These are phyloP conservation scores for Aphelocoma coerulescens DNA, from an alignment of 2,113 vertebrate genomes.

Conservation along the genomic window DNA sequence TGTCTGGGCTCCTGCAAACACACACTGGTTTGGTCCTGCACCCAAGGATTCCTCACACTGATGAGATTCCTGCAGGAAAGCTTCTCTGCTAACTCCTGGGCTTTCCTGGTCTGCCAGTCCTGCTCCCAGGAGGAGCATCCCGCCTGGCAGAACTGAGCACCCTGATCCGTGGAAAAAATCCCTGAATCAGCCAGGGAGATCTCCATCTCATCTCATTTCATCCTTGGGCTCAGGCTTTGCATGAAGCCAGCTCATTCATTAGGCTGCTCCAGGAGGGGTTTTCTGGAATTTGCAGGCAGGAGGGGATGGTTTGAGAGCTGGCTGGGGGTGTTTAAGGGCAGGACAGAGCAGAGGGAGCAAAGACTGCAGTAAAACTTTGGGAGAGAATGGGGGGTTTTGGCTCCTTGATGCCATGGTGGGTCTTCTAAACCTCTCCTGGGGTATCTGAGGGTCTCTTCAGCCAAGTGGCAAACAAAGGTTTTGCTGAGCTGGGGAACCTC, in stretches of 20 bases:
- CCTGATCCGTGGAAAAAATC: not conserved
- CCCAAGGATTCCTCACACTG: not conserved
- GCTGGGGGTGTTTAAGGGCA: not conserved
- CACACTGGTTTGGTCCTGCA: not conserved
- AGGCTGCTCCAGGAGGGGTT: not conserved
- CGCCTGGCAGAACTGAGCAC: not conserved
- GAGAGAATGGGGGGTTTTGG: accelerated
- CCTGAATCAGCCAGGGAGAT: not conserved
- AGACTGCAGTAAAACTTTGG: accelerated
- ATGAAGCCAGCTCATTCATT: not conserved
- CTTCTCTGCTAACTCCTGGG: not conserved
- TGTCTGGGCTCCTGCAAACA: not conserved
- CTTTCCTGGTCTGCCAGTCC: not conserved
- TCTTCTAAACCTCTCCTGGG: accelerated
- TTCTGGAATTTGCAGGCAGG: not conserved
- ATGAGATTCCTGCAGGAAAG: not conserved
- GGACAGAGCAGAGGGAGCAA: not conserved
- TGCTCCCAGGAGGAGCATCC: not conserved
- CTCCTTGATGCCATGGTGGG: not conserved
- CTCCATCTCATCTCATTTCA: not conserved
- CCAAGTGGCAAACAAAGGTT: not conserved
- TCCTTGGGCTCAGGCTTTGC: not conserved
- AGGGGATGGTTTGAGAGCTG: not conserved
- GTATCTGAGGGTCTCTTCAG: not conserved
- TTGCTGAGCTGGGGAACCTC: not conserved